Evolutionary conservation across 2,113 vertebrate species (phyloP), one percentile per base, ranked within the genome.

Genomic region (Cyprinus carpio): DNA sequence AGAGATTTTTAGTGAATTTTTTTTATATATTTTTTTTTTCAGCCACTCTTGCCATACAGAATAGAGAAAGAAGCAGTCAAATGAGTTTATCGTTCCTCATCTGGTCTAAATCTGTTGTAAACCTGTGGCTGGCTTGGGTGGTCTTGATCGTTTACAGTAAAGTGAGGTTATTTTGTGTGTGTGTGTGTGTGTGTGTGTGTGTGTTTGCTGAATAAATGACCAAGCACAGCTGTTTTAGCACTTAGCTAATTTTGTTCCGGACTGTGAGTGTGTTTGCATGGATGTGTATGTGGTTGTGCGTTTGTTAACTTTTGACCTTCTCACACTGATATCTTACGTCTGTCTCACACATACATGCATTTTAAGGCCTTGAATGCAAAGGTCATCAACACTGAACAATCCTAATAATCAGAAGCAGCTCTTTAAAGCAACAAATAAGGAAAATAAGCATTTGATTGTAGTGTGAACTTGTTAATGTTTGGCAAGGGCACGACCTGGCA

Each of bases 391-490:
- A 6, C 6, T 81, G 10, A 27, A 51, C 16, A 51, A 25, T 34
- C 4, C 15, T 51, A 51, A 56, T 56, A 7, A 69, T 25, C 5
- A 58, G 69, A 74, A 71, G 82, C 31, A 92, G 91, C 90, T 91
- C 88, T 85, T 87, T 89, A 92, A 92, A 92, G 91, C 87, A 90
- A 90, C 86, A 86, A 90, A 94, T 93, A 93, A 93, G 90, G 92
- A 93, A 91, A 88, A 91, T 89, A 88, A 88, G 80, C 86, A 89
- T 94, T 93, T 94, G 92, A 92, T 11, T 93, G 84, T 85, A 27
- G 91, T 92, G 91, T 88, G 91, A 93, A 94, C 93, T 92, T 95
- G 92, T 93, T 93, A 94, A 89, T 91, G 92, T 93, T 93, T 93
- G 92, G 93, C 93, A 94, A 93, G 93, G 92, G 91, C 86, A 93